Evolutionary conservation across 2,797 vertebrate genomes (phyloP), one percentile per base, ranked within the genome.

Genomic region (Microchirus variegatus): DNA sequence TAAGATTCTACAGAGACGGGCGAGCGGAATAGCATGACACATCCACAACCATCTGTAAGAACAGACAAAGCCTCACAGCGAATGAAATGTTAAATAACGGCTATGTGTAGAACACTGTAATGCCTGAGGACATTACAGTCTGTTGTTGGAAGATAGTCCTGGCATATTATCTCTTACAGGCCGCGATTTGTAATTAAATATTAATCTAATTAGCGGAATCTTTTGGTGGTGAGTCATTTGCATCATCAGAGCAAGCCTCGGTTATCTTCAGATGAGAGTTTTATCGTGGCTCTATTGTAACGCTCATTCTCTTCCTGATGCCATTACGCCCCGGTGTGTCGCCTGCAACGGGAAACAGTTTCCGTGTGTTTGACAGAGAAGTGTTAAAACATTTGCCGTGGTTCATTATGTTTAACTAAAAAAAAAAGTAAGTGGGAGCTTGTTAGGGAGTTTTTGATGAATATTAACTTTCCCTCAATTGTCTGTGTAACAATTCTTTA

Each of bases 71-170:
- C 69, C 76, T 70, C 63, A 36, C 47, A 63, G 64, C 70, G 59
- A 75, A 84, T 84, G 36, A 87, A 82, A 85, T 85, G 78, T 86
- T 82, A 82, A 87, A 77, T 46, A 76, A 49, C 49, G 70, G 53
- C 73, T 36, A 69, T 44, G 75, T 70, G 75, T 77, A 44, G 76
- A 82, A 80, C 67, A 70, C 40, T 75, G 59, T 64, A 75, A 68
- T n/a, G 70, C 83, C 80, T 51, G 16, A 55, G 64, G 80, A 80
- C 70, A 60, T 78, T 72, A 50, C 53, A 78, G 70, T 45, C 61
- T 84, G 74, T 77, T 86, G 78, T 76, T 70, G 53, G 70, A 73
- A 80, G 64, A 80, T 70, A 71, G 67, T 78, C 66, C 47, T 70
- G 70, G 57, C 63, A 49, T 77, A 70, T 84, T 77, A 80, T 66